Conservation (phyloP, 2,113 vertebrate genomes). For the Barnardius zonarius region DNA sequence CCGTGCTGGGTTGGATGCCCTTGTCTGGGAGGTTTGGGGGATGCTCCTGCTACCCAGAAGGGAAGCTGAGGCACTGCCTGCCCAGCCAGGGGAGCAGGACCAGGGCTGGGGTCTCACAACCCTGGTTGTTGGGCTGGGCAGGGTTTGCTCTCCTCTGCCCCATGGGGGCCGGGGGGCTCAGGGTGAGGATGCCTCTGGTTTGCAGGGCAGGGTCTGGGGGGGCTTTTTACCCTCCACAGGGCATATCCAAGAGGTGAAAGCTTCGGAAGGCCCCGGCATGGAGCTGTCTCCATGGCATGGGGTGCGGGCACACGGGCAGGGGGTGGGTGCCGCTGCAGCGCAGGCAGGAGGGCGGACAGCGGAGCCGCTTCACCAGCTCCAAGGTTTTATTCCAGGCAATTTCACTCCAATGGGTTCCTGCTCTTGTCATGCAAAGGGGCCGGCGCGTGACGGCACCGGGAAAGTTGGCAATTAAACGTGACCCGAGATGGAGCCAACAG, state of each 20-base stretch:
- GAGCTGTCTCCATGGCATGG: accelerated
- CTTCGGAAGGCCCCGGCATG: not conserved
- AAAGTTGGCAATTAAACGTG: not conserved
- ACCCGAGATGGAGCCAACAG: not conserved
- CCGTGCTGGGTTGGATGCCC: accelerated
- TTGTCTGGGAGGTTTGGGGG: not conserved
- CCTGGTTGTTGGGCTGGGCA: not conserved
- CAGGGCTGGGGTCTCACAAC: not conserved
- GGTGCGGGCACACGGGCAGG: not conserved
- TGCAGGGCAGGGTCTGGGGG: accelerated
- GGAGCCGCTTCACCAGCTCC: not conserved
- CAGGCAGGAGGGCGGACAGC: not conserved
- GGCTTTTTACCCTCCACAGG: not conserved
- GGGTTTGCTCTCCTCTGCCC: not conserved
- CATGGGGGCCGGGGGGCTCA: accelerated
- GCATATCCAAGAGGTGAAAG: not conserved
- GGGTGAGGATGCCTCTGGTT: not conserved
- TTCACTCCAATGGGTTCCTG: not conserved
- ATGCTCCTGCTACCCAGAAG: not conserved
- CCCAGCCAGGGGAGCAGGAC: accelerated
- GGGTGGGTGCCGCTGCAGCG: not conserved
- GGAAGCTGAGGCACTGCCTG: conserved; percentile 5
- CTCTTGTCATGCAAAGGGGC: not conserved
- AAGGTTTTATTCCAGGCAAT: not conserved
- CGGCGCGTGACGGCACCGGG: accelerated